Base-by-base conservation (phyloP, 2,888 invertebrate species). In the Chirona hameri region DNA sequence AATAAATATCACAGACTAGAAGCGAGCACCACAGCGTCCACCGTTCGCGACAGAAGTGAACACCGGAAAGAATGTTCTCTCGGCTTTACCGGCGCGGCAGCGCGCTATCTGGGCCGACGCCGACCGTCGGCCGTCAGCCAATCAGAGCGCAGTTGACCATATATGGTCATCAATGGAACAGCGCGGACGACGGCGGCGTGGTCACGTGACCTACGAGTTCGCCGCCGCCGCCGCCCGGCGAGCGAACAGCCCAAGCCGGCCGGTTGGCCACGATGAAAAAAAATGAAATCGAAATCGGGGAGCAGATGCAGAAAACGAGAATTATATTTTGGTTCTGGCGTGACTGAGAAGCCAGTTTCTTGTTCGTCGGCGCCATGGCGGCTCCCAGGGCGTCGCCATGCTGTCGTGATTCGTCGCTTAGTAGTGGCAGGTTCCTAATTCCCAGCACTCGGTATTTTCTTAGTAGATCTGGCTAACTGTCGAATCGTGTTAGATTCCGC, bases 81-180 rank as follows among this genome's bases (percentile, higher is more conserved):
- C n/a, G 60, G 27, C 65, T 65, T 65, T 65, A 65, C 65, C 65
- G 24, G n/a, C 10, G 65, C n/a, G 27, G n/a, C 65, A 10, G 27
- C n/a, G n/a, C n/a, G 27, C 65, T n/a, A 65, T 31, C 31, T 39
- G 39, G 76, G 39, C 76, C 31, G 39, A 27, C 39, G 72, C 18
- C 31, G 29, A 39, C 24, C 18, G n/a, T 21, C 76, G 15, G 76
- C 76, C 65, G 76, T 76, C 76, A 76, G 76, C 76, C 76, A 76
- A 76, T 76, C 31, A 39, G 76, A 31, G 39, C 5, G 10, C 39
- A 76, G 76, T 21, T 76, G 76, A 76, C 76, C 76, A 76, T 76
- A 76, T 76, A 76, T 76, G 76, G 76, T 76, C 31, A 76, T 65
- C 65, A 65, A 65, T 65, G 65, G n/a, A 65, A 65, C 65, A n/a